Conservation (phyloP, 2,797 vertebrate genomes). For the Spondyliosoma cantharus region DNA sequence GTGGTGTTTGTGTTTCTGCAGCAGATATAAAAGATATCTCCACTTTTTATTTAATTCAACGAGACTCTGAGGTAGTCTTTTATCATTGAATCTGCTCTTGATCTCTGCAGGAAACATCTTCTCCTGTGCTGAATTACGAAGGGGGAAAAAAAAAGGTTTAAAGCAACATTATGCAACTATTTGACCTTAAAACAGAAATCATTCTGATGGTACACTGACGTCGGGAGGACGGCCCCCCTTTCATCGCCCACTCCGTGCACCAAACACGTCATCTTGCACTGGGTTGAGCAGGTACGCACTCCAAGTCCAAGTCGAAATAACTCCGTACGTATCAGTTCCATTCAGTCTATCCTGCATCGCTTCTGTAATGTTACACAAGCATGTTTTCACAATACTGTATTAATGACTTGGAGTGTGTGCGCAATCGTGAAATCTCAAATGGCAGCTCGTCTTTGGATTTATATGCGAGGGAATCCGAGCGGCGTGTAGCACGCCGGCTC, state of each 20-base stretch:
- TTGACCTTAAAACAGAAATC: too few species aligned
- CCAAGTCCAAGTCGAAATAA: too few species aligned
- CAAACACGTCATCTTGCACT: too few species aligned
- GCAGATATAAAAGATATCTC: not conserved
- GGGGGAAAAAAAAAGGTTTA: not conserved
- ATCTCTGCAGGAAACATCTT: constrained; percentile 12
- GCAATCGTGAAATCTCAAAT: constrained; percentile 38
- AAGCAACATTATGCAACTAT: too few species aligned
- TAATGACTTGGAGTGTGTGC: constrained; percentile 17
- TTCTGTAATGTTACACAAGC: constrained; percentile 4
- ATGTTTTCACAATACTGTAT: not conserved
- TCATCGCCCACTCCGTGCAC: too few species aligned
- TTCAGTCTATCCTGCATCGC: not conserved
- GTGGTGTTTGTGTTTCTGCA: not conserved
- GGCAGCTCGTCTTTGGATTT: constrained; percentile 61
- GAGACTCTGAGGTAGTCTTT: not conserved
- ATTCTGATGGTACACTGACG: too few species aligned
- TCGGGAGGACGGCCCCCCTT: too few species aligned
- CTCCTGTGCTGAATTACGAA: constrained; percentile 1
- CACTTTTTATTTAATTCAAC: not conserved
- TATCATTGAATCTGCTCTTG: constrained; percentile 10
- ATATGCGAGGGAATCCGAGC: constrained; percentile 41
- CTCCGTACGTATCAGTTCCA: not conserved
- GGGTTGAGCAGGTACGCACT: too few species aligned
- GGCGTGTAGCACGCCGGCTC: constrained; percentile 54